Conservation (phyloP, 2,113 vertebrate species). For the Canis aureus region DNA sequence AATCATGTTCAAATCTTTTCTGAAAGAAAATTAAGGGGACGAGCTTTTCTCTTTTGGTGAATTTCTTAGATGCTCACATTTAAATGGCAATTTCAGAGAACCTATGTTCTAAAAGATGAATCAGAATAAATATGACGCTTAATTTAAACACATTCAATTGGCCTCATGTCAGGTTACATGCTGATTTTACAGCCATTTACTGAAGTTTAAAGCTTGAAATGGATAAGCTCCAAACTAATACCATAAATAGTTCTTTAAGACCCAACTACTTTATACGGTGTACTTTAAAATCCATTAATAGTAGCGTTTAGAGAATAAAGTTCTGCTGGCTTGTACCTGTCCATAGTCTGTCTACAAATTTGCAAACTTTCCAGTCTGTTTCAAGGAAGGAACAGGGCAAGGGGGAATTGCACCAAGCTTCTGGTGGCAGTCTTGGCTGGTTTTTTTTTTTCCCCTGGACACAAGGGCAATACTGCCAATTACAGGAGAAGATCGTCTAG, state of each 20-base stretch:
- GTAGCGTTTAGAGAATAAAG: not conserved
- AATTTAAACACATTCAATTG: not conserved
- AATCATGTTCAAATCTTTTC: not conserved
- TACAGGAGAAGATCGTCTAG: not conserved
- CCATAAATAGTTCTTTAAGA: not conserved
- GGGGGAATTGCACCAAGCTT: not conserved
- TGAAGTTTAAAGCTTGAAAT: constrained; percentile 42
- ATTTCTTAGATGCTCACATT: constrained; percentile 33
- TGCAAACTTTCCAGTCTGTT: not conserved
- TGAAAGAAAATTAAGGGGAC: not conserved
- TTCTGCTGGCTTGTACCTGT: not conserved
- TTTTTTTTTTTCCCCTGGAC: not conserved
- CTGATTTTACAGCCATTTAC: constrained; percentile 40
- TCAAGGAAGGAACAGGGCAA: not conserved
- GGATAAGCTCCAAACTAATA: not conserved
- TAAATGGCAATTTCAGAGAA: constrained; percentile 43
- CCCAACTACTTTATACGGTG: not conserved
- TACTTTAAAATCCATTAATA: constrained; percentile 41
- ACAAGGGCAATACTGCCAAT: not conserved
- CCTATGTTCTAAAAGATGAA: constrained; percentile 1
- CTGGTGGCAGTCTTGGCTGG: not conserved
- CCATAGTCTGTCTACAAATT: not conserved
- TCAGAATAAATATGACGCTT: constrained; percentile 25
- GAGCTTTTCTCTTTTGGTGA: not conserved
- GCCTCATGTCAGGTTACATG: constrained; percentile 17